These are phyloP conservation scores for Seriola quinqueradiata DNA, from an alignment of 2,113 vertebrate genomes.

Conservation along the genomic window DNA sequence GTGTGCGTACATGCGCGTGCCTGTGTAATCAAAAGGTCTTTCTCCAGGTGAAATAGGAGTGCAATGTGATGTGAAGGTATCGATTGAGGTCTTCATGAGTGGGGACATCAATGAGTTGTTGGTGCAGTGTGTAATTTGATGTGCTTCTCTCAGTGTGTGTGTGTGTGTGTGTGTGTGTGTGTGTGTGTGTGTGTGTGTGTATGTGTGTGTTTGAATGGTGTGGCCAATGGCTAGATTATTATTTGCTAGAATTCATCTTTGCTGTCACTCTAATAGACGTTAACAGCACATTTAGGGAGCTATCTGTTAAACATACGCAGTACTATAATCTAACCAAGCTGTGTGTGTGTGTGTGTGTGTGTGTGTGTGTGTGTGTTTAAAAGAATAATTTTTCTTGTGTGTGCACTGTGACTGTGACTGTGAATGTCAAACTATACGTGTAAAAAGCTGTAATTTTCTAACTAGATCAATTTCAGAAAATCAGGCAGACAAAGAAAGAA, in stretches of 20 bases:
- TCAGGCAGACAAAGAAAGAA: neutral
- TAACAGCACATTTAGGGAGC: constrained; percentile 47
- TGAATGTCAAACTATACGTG: constrained; percentile 22
- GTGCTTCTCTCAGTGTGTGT: constrained; percentile 10
- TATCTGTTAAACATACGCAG: constrained; percentile 41
- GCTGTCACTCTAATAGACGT: constrained; percentile 42
- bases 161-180: constrained; percentile 1
- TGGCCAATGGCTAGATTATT: constrained; percentile 31
- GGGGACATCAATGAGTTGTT: constrained; percentile 27
- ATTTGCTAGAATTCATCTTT: constrained; percentile 55
- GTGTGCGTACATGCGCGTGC: constrained; percentile 28
- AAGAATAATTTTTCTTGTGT: neutral
- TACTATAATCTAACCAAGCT: constrained; percentile 34
- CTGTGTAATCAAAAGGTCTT: constrained; percentile 56
- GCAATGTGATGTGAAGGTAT: constrained; percentile 68
- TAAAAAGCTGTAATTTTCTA: neutral
- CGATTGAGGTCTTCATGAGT: constrained; percentile 47
- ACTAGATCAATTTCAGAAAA: neutral
- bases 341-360: constrained; percentile 5
- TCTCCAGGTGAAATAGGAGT: constrained; percentile 54
- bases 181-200: constrained; percentile 5
- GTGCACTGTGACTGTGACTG: neutral
- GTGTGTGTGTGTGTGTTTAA: neutral
- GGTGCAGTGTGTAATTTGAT: constrained; percentile 43
- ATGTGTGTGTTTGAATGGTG: constrained; percentile 10